phyloP scores from a whole-genome alignment of 2,888 invertebrate genomes.

The Nipponacmea schrenckii region DNA sequence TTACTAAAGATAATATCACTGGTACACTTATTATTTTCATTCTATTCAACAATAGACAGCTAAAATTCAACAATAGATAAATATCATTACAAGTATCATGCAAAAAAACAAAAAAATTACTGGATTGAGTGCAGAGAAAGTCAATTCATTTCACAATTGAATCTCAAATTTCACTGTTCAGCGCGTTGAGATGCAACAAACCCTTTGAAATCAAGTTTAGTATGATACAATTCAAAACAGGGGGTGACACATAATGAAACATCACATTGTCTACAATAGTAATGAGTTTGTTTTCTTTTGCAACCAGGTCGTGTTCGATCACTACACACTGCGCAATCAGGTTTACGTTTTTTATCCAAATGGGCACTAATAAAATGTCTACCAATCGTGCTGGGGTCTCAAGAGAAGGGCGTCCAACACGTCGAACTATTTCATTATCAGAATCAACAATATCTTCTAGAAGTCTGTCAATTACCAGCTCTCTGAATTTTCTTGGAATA shows the following conservation, averaged over 20 bases:
- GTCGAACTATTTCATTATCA: not conserved
- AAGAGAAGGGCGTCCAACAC: no score
- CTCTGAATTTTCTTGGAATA: slow-evolving; percentile 15
- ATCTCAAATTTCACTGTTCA: no score
- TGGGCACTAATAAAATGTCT: slow-evolving; percentile 22
- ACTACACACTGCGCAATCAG: slow-evolving; percentile 9
- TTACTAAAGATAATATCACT: no score
- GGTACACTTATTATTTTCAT: no score
- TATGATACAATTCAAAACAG: slow-evolving; percentile 19
- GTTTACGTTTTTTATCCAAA: not conserved
- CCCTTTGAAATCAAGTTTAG: slow-evolving; percentile 2
- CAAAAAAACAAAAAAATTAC: no score
- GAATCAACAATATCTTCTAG: slow-evolving; percentile 22
- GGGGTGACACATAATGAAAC: slow-evolving; percentile 16
- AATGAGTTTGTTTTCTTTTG: slow-evolving; percentile 7
- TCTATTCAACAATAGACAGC: no score
- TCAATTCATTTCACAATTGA: no score
- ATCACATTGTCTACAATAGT: slow-evolving; percentile 19
- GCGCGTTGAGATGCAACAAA: not conserved
- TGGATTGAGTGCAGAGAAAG: no score
- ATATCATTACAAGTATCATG: no score
- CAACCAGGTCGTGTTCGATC: no score
- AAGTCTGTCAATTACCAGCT: slow-evolving; percentile 26
- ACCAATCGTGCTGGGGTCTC: slow-evolving; percentile 19
- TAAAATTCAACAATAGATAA: no score